Percentiles rank a stretch among this genome's conserved stretches.
Conservation (phyloP, 1,140 invertebrate genomes). For the Macrocentrus cingulum region DNA sequence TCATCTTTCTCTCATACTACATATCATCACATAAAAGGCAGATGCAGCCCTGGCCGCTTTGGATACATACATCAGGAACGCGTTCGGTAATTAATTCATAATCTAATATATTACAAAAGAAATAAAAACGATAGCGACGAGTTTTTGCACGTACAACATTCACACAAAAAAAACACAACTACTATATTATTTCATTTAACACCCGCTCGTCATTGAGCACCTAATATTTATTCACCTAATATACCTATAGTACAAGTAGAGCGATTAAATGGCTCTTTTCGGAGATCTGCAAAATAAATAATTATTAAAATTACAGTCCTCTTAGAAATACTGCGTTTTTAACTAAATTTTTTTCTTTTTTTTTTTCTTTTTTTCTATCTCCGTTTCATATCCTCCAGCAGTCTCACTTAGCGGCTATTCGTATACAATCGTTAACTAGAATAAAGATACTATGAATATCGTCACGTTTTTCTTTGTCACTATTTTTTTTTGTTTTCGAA, state of each 20-base stretch:
- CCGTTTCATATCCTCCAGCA: slow-evolving; percentile 25
- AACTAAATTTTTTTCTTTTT: slow-evolving; percentile 32
- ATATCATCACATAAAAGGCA: slow-evolving; percentile 39
- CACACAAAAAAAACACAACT: slow-evolving; percentile 47
- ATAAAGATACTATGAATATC: slow-evolving; percentile 56
- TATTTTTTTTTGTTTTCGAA: slow-evolving; percentile 29
- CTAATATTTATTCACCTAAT: slow-evolving; percentile 27
- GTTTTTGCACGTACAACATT: slow-evolving; percentile 40
- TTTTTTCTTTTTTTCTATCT: slow-evolving; percentile 8
- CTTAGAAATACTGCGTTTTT: slow-evolving; percentile 56
- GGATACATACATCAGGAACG: slow-evolving; percentile 48
- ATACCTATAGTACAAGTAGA: slow-evolving; percentile 34
- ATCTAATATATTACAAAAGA: slow-evolving; percentile 55
- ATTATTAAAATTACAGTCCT: slow-evolving; percentile 57
- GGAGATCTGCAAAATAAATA: slow-evolving; percentile 60
- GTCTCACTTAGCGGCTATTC: slow-evolving; percentile 54
- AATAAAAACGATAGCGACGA: slow-evolving; percentile 31
- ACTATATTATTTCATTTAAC: slow-evolving; percentile 27
- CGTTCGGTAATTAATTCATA: slow-evolving; percentile 51
- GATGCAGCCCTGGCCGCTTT: slow-evolving; percentile 49
- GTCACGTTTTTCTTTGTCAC: slow-evolving; percentile 38
- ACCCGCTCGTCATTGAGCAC: not conserved
- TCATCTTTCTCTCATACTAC: slow-evolving; percentile 25
- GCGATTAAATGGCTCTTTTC: slow-evolving; percentile 32
- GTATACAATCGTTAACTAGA: slow-evolving; percentile 61